These are phyloP conservation scores for Drosophila willistoni DNA, from an alignment of 1,140 invertebrate genomes.

Conservation along the genomic window DNA sequence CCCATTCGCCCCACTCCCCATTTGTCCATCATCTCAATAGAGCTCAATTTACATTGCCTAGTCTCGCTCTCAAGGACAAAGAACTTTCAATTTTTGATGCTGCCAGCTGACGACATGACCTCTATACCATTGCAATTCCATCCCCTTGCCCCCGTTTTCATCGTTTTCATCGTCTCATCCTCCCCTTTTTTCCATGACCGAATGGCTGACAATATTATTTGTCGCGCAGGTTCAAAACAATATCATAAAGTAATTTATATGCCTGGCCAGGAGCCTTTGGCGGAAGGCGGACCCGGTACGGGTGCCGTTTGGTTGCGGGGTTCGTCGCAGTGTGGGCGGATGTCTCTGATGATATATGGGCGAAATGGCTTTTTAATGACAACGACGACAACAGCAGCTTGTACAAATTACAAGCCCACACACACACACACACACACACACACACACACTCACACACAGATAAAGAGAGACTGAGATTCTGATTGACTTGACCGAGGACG, in stretches of 20 bases:
- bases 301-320: constrained; percentile 16
- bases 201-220: constrained; percentile 74
- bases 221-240: constrained; percentile 80
- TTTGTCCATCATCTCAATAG: background rate
- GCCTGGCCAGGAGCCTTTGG: constrained; percentile 48
- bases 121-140: constrained; percentile 20
- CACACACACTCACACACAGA: background rate
- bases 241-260: constrained; percentile 82
- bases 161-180: background rate
- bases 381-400: constrained; percentile 81
- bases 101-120: constrained; percentile 75
- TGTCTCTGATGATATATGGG: constrained; percentile 71
- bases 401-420: constrained; percentile 71
- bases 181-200: constrained; percentile 4
- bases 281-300: constrained; percentile 9
- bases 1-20: background rate
- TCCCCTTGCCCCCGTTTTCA: background rate
- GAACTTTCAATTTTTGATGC: constrained; percentile 78
- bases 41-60: background rate
- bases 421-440: constrained; percentile 32
- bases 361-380: constrained; percentile 81
- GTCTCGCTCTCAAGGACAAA: constrained; percentile 14
- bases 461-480: constrained; percentile 34
- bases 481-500: constrained; percentile 59
- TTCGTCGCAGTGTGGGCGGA: constrained; percentile 19